These are phyloP conservation scores for Gavia stellata DNA, from an alignment of 2,113 vertebrate species.

Conservation along the genomic window DNA sequence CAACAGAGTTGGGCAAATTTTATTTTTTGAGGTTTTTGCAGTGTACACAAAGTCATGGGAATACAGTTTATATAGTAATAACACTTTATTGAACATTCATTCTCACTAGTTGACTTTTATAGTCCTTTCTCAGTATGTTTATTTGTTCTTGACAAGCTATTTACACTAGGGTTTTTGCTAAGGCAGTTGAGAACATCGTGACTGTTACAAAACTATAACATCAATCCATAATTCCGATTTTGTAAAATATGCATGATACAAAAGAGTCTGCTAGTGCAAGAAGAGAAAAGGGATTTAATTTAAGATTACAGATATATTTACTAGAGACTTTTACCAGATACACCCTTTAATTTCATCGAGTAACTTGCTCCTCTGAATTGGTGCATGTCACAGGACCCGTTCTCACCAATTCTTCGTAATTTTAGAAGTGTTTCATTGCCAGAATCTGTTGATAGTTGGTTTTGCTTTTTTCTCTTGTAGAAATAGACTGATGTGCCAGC, in stretches of 20 bases:
- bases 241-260: not conserved
- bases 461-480: constrained; percentile 16
- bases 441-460: not conserved
- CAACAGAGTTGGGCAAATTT: not conserved
- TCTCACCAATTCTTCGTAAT: not conserved
- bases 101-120: not conserved
- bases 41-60: not conserved
- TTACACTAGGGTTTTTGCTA: not conserved
- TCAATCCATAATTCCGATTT: not conserved
- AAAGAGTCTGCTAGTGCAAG: not conserved
- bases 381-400: not conserved
- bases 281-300: not conserved
- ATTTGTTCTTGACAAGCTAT: not conserved
- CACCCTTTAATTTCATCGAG: not conserved
- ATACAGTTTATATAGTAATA: not conserved
- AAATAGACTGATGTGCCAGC: not conserved
- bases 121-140: not conserved
- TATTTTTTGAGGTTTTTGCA: not conserved
- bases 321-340: not conserved
- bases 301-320: not conserved
- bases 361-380: not conserved
- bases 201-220: not conserved
- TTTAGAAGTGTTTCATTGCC: not conserved
- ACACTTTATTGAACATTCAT: not conserved
- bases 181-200: not conserved